phyloP scores from a whole-genome alignment of 2,888 invertebrate genomes.

The Drosophila limbata region DNA sequence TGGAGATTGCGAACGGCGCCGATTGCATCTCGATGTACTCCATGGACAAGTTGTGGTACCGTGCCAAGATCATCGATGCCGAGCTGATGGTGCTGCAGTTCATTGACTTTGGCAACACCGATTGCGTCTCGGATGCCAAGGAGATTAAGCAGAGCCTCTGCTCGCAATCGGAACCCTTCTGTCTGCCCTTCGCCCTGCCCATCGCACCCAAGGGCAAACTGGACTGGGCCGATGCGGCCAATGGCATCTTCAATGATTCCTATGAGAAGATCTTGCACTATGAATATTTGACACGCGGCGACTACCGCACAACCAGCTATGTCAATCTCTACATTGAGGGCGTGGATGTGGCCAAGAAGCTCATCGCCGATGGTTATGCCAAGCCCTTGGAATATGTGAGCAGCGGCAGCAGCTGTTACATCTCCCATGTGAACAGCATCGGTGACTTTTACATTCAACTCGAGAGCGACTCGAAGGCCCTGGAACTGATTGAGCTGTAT shows the following conservation, averaged over 20 bases:
- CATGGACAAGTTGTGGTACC: constrained; percentile 95
- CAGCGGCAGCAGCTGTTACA: constrained; percentile 88
- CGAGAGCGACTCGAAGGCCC: constrained; percentile 87
- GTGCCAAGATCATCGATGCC: constrained; percentile 93
- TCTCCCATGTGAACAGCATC: constrained; percentile 91
- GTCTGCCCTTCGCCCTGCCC: constrained; percentile 89
- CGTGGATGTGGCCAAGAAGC: constrained; percentile 87
- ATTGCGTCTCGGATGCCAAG: constrained; percentile 89
- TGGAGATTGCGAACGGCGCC: constrained; percentile 86
- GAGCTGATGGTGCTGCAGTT: constrained; percentile 92
- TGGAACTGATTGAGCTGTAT: constrained; percentile 87
- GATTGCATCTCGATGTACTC: constrained; percentile 92
- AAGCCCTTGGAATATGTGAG: constrained; percentile 86
- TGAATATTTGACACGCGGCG: constrained; percentile 84
- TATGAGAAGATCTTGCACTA: constrained; percentile 82
- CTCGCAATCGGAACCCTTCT: constrained; percentile 86
- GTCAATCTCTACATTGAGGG: constrained; percentile 89
- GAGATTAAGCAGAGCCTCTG: constrained; percentile 87
- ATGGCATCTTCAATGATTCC: constrained; percentile 87
- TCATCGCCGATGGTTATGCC: constrained; percentile 88
- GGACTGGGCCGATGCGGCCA: constrained; percentile 89
- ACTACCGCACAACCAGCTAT: constrained; percentile 83
- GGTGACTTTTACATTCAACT: constrained; percentile 93
- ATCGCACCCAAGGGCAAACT: constrained; percentile 88
- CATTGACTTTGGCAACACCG: constrained; percentile 92